These are phyloP conservation scores for Riparia riparia DNA, from an alignment of 2,113 vertebrate genomes.

Conservation along the genomic window DNA sequence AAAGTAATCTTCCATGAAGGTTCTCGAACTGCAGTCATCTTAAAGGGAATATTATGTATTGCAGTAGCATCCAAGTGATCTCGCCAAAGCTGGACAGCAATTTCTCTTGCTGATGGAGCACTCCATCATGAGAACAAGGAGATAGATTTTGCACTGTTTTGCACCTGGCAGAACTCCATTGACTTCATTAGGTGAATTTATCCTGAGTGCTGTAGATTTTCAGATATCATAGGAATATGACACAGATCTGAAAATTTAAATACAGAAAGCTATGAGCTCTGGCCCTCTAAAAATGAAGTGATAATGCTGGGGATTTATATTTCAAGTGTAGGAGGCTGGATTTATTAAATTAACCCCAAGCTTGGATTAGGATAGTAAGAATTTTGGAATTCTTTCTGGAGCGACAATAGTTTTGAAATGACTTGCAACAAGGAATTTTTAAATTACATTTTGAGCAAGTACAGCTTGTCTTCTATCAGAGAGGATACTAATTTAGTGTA, in stretches of 20 bases:
- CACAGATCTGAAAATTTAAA: background rate
- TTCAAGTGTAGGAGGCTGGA: background rate
- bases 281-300: background rate
- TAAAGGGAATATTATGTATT: background rate
- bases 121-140: background rate
- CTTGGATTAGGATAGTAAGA: background rate
- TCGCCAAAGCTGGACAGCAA: slow-evolving; percentile 2
- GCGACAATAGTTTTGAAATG: background rate
- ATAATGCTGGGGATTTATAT: background rate
- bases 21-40: background rate
- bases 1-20: background rate
- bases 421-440: background rate
- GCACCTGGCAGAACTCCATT: slow-evolving; percentile 19
- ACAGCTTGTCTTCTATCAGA: background rate
- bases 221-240: background rate
- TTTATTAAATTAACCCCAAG: background rate
- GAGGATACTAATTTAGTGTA: background rate
- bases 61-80: background rate
- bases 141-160: background rate
- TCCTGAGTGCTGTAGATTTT: background rate
- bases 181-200: slow-evolving; percentile 30
- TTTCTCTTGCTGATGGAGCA: slow-evolving; percentile 13
- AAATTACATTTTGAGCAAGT: background rate
- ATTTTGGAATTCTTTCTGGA: background rate
- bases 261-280: background rate